Evolutionary conservation across 1,140 invertebrate species (phyloP).

Genomic region (Arion vulgaris): DNA sequence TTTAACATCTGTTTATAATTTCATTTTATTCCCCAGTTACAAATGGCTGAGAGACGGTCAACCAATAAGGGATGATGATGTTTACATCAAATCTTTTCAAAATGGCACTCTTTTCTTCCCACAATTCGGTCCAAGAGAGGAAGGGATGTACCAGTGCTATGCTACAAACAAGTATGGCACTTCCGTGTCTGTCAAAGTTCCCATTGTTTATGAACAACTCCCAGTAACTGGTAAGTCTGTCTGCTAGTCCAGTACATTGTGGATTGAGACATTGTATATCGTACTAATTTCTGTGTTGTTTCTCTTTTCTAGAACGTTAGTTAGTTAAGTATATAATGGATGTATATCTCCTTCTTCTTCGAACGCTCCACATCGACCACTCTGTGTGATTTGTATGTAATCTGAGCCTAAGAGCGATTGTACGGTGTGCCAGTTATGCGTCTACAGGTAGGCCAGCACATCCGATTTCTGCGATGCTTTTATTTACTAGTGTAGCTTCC

Average conservation of each 20-base stretch:
- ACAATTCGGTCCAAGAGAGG: not conserved
- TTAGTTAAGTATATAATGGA: not conserved
- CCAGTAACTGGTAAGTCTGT: not conserved
- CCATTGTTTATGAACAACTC: not conserved
- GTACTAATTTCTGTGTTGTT: not conserved
- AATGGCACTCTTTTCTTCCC: conserved; percentile 8
- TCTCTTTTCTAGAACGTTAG: not conserved
- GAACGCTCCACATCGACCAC: too few species aligned
- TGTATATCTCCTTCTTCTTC: too few species aligned
- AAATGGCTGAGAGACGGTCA: not conserved
- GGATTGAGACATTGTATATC: not conserved
- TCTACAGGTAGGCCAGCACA: too few species aligned
- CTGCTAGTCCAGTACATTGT: not conserved
- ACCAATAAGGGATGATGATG: not conserved
- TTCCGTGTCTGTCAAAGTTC: conserved; percentile 23
- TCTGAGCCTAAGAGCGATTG: too few species aligned
- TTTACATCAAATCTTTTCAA: not conserved
- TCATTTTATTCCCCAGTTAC: not conserved
- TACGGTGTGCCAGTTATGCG: too few species aligned
- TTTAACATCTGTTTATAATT: not conserved
- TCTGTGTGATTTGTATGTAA: too few species aligned
- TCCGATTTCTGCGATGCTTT: too few species aligned
- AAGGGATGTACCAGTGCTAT: not conserved
- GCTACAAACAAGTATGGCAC: conserved; percentile 11
- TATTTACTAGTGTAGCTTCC: too few species aligned